Evolutionary conservation across 2,113 vertebrate species (phyloP).

Genomic region (Catharus bicknelli): DNA sequence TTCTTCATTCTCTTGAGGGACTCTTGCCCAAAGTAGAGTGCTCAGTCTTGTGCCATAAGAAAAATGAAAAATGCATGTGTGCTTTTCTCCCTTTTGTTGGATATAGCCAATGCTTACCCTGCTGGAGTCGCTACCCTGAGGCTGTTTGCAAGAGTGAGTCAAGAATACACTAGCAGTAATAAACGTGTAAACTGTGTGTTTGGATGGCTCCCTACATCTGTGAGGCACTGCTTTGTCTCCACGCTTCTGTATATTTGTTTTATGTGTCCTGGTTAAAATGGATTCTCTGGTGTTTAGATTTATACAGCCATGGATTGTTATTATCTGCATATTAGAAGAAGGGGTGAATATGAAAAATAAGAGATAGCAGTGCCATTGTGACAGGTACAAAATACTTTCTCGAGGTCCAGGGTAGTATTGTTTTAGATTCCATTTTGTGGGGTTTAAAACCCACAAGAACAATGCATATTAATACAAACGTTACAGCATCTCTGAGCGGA

Average conservation of each 20-base stretch:
- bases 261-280: not conserved
- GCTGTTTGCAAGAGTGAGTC: not conserved
- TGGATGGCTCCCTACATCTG: not conserved
- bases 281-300: not conserved
- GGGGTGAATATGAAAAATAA: not conserved
- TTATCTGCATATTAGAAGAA: not conserved
- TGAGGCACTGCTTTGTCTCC: not conserved
- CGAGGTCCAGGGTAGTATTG: not conserved
- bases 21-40: not conserved
- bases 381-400: not conserved
- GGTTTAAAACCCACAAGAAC: not conserved
- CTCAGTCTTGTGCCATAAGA: not conserved
- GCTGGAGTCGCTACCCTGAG: not conserved
- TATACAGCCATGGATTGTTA: not conserved
- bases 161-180: not conserved
- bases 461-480: not conserved
- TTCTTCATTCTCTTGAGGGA: not conserved
- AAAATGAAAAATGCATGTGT: not conserved
- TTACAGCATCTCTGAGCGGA: not conserved
- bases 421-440: not conserved
- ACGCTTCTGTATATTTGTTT: not conserved
- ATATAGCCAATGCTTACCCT: not conserved
- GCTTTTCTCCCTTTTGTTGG: not conserved
- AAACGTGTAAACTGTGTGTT: not conserved
- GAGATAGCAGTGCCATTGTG: not conserved